Base-by-base conservation (phyloP, 2,797 vertebrate genomes). In the Sandelia bainsii region DNA sequence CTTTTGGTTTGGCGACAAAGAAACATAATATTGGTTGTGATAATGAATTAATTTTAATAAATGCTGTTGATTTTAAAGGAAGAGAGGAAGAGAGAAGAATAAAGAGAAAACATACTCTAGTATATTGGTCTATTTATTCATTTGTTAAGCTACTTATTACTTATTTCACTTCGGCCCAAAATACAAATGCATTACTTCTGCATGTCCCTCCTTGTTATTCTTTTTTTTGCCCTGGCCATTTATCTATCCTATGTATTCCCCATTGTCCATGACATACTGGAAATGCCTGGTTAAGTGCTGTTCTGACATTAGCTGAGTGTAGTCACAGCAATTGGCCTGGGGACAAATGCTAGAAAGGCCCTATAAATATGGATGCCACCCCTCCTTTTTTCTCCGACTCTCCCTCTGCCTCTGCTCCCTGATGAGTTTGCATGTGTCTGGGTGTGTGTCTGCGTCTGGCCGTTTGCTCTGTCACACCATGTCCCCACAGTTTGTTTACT, bases 211-310 rank as follows among this genome's bases (percentile, higher is more conserved):
- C 46, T 46, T 72, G 73, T 81, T 73, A 69, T 60, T 23, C 25
- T 54, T 56, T n/a, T 44, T 44, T 14, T 22, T 49, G 42, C 68
- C 67, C 68, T 72, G 25, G 49, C 80, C 75, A 81, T 69, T 82
- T 75, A 82, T 87, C 81, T 76, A 63, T 69, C 69, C 70, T 63
- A 66, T 72, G 48, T 90, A 91, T 92, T 92, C 84, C 91, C 91
- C 51, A 64, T 81, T 88, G 91, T 63, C 87, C 82, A 48, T 79
- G 87, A 86, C 89, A 92, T 79, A 82, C 83, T 91, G 88, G 85
- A 90, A 91, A 92, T 91, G 91, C 88, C 90, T 92, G 89, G 84
- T 91, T 93, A 93, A 93, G 91, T 93, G 90, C 90, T 91, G 88
- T 89, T 91, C 92, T 91, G 91, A 93, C 92, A 93, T 92, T 91